Base-by-base conservation (phyloP, 2,888 invertebrate genomes). In the Melangyna quadrimaculata region DNA sequence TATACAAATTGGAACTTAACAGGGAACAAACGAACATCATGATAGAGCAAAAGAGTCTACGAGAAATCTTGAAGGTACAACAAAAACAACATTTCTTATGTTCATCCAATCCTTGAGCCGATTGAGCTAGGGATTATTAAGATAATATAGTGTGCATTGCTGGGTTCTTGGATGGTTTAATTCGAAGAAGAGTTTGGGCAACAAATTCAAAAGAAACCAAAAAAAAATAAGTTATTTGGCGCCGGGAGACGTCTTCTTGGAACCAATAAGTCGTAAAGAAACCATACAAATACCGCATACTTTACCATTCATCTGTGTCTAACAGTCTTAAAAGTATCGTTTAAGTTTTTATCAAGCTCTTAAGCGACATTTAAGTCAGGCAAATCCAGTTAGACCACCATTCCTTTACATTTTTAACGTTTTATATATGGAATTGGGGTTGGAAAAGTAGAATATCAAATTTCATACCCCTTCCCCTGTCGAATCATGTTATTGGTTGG, bases 91-190 rank as follows among this genome's bases (percentile, higher is more conserved):
- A 12, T 27, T 22, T 22, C 24, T 12, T 14, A 10, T 27, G 14
- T 65, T 69, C 75, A 45, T 75, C 75, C 75, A 84, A 80, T 84
- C 84, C 65, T 29, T 59, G 57, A 80, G 75, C 71, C 65, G 70
- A 84, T 84, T 75, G 61, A 71, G 67, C 53, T n/a, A n/a, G 45
- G 78, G 80, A 84, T 84, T 84, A 84, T 74, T 63, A 29, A 57
- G 74, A 79, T 78, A 78, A 65, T 70, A 71, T 37, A 59, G 22
- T 59, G 65, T 67, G 63, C 65, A 71, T 37, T 55, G 37, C 27
- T 73, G 17, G n/a, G 27, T 35, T 57, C 19, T 35, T 57, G 6
- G 7, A 2, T 35, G 14, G 32, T 12, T 57, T 12, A 19, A 55
- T 17, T 57, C 35, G 2, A 55, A 55, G 32, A 29, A 17, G 32